These are phyloP conservation scores for Macrotrachela quadricornifera DNA, from an alignment of 1,140 invertebrate species.

Conservation along the genomic window DNA sequence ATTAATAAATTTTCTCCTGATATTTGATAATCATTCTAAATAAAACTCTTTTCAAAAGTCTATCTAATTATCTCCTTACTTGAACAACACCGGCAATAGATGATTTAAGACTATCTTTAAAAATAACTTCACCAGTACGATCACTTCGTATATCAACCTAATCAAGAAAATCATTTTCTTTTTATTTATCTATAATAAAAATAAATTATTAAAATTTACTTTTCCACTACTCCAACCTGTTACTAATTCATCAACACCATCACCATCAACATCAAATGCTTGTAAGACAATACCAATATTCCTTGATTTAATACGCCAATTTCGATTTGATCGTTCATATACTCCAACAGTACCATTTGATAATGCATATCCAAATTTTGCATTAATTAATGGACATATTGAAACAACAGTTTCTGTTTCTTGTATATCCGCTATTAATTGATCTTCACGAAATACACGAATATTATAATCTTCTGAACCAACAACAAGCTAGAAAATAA, in stretches of 20 bases:
- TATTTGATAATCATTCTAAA: constrained; percentile 51
- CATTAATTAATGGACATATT: constrained; percentile 40
- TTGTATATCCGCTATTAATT: constrained; percentile 55
- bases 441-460: constrained; percentile 58
- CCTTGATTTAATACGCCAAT: constrained; percentile 85
- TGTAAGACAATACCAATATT: constrained; percentile 47
- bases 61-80: constrained; percentile 12
- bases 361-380: constrained; percentile 64
- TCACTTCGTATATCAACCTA: constrained; percentile 51
- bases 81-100: constrained; percentile 56
- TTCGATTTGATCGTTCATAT: constrained; percentile 57
- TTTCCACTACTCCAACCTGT: constrained; percentile 84
- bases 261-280: constrained; percentile 49
- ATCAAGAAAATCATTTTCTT: neutral
- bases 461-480: constrained; percentile 75
- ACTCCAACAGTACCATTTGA: constrained; percentile 78
- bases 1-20: constrained; percentile 56
- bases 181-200: neutral
- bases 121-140: constrained; percentile 57
- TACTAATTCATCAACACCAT: constrained; percentile 51
- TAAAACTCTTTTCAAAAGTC: too few species aligned
- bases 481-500: constrained; percentile 48
- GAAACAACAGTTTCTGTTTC: constrained; percentile 64
- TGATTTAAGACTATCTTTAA: constrained; percentile 50
- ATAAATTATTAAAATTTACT: constrained; percentile 27